These are phyloP conservation scores for Bovichtus variegatus DNA, from an alignment of 2,797 vertebrate species.

Conservation along the genomic window DNA sequence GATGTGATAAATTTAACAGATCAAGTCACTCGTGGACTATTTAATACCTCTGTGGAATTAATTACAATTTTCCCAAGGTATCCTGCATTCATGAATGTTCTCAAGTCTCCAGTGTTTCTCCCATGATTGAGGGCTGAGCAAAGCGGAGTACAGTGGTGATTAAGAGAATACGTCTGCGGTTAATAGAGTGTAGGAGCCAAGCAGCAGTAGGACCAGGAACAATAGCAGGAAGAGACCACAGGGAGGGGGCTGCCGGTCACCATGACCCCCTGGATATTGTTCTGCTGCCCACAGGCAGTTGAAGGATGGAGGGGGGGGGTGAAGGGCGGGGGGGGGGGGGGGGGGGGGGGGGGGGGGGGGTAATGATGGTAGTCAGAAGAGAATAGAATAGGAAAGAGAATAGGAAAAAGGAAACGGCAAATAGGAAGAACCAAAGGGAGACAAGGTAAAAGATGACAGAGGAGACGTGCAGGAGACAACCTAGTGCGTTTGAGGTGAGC, in stretches of 20 bases:
- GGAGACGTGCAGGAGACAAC: constrained; percentile 22
- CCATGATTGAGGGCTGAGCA: constrained; percentile 34
- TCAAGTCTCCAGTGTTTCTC: constrained; percentile 44
- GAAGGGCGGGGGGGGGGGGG: constrained; percentile 50
- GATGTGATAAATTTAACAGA: background rate
- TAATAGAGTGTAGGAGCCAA: constrained; percentile 73
- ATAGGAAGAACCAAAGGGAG: constrained; percentile 70
- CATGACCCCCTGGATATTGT: constrained; percentile 94
- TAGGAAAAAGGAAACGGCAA: constrained; percentile 83
- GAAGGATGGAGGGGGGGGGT: constrained; percentile 73
- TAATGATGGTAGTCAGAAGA: constrained; percentile 38
- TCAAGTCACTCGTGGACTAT: constrained; percentile 11
- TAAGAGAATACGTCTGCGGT: constrained; percentile 57
- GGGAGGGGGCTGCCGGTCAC: constrained; percentile 87
- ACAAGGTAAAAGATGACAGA: constrained; percentile 26
- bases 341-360: background rate
- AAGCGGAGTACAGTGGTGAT: constrained; percentile 44
- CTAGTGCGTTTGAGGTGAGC: constrained; percentile 6
- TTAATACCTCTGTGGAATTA: constrained; percentile 24
- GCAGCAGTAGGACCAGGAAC: constrained; percentile 79
- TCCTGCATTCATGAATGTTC: constrained; percentile 47
- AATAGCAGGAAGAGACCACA: constrained; percentile 97
- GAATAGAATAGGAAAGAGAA: constrained; percentile 75
- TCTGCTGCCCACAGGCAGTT: constrained; percentile 81
- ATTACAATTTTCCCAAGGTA: constrained; percentile 33